Base-by-base conservation (phyloP, 1,140 invertebrate genomes). In the Lithobius niger region DNA sequence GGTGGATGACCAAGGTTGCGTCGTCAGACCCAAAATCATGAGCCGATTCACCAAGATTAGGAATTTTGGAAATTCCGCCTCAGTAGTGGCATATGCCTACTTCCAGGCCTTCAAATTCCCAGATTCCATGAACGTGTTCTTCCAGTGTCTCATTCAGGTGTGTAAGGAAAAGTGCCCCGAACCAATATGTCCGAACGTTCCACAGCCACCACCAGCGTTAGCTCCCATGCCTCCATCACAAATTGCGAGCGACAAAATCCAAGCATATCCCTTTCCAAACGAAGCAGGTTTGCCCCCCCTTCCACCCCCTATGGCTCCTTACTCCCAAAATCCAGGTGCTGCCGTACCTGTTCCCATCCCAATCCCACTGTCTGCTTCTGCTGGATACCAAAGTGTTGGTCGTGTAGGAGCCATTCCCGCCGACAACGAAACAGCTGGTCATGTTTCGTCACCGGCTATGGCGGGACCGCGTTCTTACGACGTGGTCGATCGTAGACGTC, bases 71-170 rank as follows among this genome's bases (percentile, higher is more conserved):
- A 84, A 88, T 0, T 89, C 86, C 25, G 91, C 91, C 3, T 91
- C 88, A 0, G 91, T 94, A 0, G 86, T 95, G 1, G 89, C 87
- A 48, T 95, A 92, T 65, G 90, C 91, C 1, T 91, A 94, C 72
- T 95, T 95, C 83, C 87, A 91, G 73, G 90, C 90, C 1, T 95
- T 94, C 74, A 94, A 95, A 70, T 95, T 95, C 81, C 90, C 90
- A 0, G 90, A 95, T 67, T 92, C 88, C 13, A 94, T 94, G 90
- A 92, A 94, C 66, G 89, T 95, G 1, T 90, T 93, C 76, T 95
- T 95, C 82, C 91, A 95, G 69, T 94, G 90, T 66, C 88, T 92
- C 1, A 94, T 95, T 61, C 90, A 95, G 75, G 89, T 94, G 1
- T 95, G 90, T 62, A 78, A 89, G 56, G 88, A 90, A 69, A 88